These are phyloP conservation scores for Chaetodon trifascialis DNA, from an alignment of 2,113 vertebrate species.

Conservation along the genomic window DNA sequence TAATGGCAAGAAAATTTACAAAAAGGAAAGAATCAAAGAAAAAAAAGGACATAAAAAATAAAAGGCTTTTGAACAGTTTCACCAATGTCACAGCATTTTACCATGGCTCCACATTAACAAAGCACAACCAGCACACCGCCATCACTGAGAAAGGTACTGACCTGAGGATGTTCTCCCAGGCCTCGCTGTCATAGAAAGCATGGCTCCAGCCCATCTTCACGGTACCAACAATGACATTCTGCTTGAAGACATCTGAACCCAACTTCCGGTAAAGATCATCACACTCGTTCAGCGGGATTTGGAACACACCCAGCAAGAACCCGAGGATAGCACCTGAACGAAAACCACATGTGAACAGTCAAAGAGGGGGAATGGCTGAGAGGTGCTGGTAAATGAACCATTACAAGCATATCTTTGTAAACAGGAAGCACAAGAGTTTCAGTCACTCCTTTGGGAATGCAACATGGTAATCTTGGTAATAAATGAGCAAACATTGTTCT, in stretches of 20 bases:
- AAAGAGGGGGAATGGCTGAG: conserved; percentile 5
- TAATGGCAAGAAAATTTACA: background rate
- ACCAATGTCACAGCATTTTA: background rate
- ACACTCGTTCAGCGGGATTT: conserved; percentile 92
- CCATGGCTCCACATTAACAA: background rate
- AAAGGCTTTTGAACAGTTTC: background rate
- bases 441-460: background rate
- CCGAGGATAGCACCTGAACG: conserved; percentile 93
- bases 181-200: conserved; percentile 95
- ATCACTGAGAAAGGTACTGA: conserved; percentile 79
- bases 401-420: background rate
- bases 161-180: conserved; percentile 97
- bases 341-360: conserved; percentile 15
- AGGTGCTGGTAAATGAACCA: background rate
- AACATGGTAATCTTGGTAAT: background rate
- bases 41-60: background rate
- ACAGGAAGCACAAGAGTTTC: conserved; percentile 11
- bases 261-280: conserved; percentile 94
- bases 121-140: background rate
- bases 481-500: background rate
- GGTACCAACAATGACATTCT: conserved; percentile 96
- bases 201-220: conserved; percentile 99
- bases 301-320: conserved; percentile 96
- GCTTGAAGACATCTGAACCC: conserved; percentile 96
- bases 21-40: background rate